These are phyloP conservation scores for Allobates femoralis DNA, from an alignment of 2,797 vertebrate genomes.

Conservation along the genomic window DNA sequence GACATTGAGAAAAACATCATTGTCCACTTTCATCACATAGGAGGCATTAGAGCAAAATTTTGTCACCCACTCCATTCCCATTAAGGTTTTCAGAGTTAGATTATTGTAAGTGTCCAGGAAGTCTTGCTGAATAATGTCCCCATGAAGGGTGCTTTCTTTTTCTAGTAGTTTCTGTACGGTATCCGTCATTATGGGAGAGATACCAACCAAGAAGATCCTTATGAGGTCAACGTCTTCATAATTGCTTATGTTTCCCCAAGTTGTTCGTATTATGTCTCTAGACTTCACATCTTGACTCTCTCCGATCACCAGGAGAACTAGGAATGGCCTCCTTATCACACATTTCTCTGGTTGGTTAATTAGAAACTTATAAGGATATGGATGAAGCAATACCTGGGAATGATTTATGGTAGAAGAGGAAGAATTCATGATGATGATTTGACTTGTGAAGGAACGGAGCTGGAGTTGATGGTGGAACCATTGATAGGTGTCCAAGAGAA, in stretches of 20 bases:
- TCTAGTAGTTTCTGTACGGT: not conserved
- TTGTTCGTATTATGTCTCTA: constrained; percentile 73
- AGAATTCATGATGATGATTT: constrained; percentile 9
- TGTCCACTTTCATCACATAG: constrained; percentile 80
- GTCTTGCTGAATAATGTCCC: constrained; percentile 76
- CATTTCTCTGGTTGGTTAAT: constrained; percentile 74
- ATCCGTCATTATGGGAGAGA: not conserved
- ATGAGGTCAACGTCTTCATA: constrained; percentile 71
- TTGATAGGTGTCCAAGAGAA: not conserved
- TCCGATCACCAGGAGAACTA: constrained; percentile 77
- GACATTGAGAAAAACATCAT: constrained; percentile 81
- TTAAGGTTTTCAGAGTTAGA: constrained; percentile 79
- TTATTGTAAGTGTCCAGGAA: constrained; percentile 80
- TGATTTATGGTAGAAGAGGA: constrained; percentile 42
- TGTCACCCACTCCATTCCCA: constrained; percentile 80
- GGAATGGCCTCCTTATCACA: constrained; percentile 69
- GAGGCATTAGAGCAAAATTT: constrained; percentile 69
- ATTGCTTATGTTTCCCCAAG: constrained; percentile 77
- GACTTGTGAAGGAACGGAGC: not conserved
- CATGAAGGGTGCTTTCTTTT: constrained; percentile 63
- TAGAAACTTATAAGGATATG: constrained; percentile 75
- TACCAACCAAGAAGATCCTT: constrained; percentile 79
- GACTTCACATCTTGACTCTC: constrained; percentile 50
- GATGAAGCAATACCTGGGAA: constrained; percentile 61
- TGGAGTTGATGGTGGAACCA: not conserved